Percentiles rank a stretch among this genome's conserved stretches.
These are phyloP conservation scores for Polydrusus cervinus DNA, from an alignment of 2,888 invertebrate species.

Conservation along the genomic window DNA sequence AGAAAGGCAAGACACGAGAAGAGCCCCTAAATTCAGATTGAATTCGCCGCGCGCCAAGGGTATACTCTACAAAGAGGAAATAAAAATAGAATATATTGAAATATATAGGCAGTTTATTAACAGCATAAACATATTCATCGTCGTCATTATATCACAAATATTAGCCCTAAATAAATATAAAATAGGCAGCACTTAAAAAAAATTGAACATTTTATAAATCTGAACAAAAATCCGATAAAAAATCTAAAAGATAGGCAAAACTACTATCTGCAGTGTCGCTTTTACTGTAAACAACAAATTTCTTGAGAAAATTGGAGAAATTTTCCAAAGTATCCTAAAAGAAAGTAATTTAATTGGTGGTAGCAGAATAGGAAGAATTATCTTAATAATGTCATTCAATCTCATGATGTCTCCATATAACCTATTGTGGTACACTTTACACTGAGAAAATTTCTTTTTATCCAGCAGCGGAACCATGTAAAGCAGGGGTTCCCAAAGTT, in stretches of 20 bases:
- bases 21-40: too few relatives aligned
- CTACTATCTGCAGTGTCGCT: slow-evolving; percentile 55
- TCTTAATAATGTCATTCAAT: too few relatives aligned
- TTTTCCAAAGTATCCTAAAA: slow-evolving; percentile 61
- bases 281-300: slow-evolving; percentile 56
- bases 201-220: slow-evolving; percentile 56
- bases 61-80: too few relatives aligned
- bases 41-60: too few relatives aligned
- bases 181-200: background rate
- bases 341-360: slow-evolving; percentile 18
- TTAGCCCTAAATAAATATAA: slow-evolving; percentile 12
- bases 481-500: too few relatives aligned
- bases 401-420: too few relatives aligned
- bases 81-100: background rate
- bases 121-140: background rate
- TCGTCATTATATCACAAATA: slow-evolving; percentile 23
- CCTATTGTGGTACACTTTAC: too few relatives aligned
- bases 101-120: slow-evolving; percentile 27
- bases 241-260: slow-evolving; percentile 63
- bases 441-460: too few relatives aligned
- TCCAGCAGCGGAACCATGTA: too few relatives aligned
- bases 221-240: slow-evolving; percentile 64
- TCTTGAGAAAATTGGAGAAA: slow-evolving; percentile 61
- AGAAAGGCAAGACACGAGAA: too few relatives aligned
- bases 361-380: too few relatives aligned